Evolutionary conservation across 2,797 vertebrate genomes (phyloP).

Genomic region (Threskiornis aethiopicus): DNA sequence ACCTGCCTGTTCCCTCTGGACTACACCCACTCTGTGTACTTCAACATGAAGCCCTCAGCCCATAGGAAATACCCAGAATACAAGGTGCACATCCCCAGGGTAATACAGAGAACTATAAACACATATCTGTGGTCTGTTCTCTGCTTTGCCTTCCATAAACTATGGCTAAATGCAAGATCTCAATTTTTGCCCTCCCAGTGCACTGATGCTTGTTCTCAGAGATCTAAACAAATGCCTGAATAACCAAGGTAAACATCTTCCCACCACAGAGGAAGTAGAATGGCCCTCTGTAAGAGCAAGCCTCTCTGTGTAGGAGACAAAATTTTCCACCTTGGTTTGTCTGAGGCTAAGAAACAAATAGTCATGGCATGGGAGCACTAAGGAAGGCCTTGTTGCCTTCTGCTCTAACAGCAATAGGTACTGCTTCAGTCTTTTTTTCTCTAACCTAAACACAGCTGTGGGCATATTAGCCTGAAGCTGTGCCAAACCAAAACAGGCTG

Average conservation of each 20-base stretch:
- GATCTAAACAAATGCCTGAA: background rate
- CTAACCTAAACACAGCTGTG: slow-evolving; percentile 32
- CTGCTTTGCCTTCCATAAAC: background rate
- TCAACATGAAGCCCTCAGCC: background rate
- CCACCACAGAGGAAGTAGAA: background rate
- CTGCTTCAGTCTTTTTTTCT: background rate
- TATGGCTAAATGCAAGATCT: background rate
- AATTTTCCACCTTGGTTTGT: background rate
- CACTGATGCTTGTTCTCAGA: background rate
- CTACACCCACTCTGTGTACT: background rate
- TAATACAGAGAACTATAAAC: background rate
- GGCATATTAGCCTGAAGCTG: background rate
- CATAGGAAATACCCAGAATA: background rate
- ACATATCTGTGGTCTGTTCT: background rate
- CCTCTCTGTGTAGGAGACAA: background rate
- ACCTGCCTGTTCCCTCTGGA: background rate
- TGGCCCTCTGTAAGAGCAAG: background rate
- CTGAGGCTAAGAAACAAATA: background rate
- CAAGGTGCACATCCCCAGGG: background rate
- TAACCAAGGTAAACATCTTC: background rate
- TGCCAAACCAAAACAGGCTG: slow-evolving; percentile 2
- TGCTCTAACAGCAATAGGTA: background rate
- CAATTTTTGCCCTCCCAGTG: background rate
- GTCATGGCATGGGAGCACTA: background rate
- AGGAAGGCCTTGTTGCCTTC: background rate